Conservation (phyloP, 2,113 vertebrate genomes). For the Toxostoma redivivum region DNA sequence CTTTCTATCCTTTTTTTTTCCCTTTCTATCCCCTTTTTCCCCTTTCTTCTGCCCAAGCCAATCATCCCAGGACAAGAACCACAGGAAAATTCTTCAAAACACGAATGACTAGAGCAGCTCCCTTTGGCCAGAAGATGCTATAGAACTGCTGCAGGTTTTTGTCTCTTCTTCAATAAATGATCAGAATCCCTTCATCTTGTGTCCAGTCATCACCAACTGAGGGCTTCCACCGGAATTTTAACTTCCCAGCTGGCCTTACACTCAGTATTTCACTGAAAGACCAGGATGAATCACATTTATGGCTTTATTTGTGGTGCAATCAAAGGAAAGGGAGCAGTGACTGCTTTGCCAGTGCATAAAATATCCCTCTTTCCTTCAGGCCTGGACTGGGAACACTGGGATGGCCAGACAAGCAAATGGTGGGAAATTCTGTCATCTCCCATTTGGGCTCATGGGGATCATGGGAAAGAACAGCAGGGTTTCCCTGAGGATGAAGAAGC, state of each 20-base stretch:
- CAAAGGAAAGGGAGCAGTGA: slow-evolving; percentile 65
- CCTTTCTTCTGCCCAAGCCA: background rate
- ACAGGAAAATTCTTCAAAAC: background rate
- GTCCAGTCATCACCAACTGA: background rate
- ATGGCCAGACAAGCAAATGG: background rate
- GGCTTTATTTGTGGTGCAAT: slow-evolving; percentile 74
- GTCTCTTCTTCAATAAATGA: background rate
- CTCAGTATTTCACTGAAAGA: background rate
- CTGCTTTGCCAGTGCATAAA: slow-evolving; percentile 63
- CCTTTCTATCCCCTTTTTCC: background rate
- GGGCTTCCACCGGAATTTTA: slow-evolving; percentile 1
- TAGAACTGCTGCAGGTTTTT: background rate
- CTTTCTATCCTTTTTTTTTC: background rate
- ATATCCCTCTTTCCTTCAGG: slow-evolving; percentile 34
- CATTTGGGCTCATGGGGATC: background rate
- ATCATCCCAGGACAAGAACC: background rate
- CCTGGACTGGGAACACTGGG: slow-evolving; percentile 50
- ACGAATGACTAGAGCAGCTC: background rate
- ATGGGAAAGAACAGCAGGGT: background rate
- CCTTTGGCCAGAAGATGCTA: background rate
- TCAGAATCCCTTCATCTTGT: background rate
- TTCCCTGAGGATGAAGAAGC: background rate
- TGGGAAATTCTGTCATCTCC: background rate
- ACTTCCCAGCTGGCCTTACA: background rate
- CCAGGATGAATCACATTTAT: slow-evolving; percentile 46